Evolutionary conservation across 2,797 vertebrate species (phyloP).

Genomic region (Neosilurus hyrtlii): DNA sequence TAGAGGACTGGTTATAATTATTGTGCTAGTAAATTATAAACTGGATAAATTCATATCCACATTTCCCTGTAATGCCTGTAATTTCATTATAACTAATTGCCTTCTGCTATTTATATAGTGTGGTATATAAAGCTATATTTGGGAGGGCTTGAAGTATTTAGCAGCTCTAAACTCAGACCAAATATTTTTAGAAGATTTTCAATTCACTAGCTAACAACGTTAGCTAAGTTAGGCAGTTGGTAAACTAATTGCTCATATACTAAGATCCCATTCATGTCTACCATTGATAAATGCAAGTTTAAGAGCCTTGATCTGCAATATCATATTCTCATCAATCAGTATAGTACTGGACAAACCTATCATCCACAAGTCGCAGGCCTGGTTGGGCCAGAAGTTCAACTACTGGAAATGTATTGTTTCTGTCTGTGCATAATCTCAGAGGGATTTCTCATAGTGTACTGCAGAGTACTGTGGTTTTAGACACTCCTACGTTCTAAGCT

Average conservation of each 20-base stretch:
- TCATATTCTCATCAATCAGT: not conserved
- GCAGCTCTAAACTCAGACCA: not conserved
- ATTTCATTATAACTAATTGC: not conserved
- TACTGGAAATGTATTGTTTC: conserved; percentile 29
- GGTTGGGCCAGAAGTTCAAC: conserved; percentile 6
- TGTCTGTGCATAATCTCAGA: conserved; percentile 17
- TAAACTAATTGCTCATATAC: too few species aligned
- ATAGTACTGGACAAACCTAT: conserved; percentile 1
- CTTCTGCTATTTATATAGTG: not conserved
- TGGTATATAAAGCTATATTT: not conserved
- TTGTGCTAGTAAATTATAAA: not conserved
- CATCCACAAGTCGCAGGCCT: conserved; percentile 24
- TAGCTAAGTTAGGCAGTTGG: not conserved
- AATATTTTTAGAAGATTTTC: not conserved
- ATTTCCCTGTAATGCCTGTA: not conserved
- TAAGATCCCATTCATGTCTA: too few species aligned
- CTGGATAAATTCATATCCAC: not conserved
- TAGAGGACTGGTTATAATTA: not conserved
- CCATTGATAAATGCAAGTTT: too few species aligned
- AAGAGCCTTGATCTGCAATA: not conserved
- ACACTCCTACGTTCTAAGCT: not conserved
- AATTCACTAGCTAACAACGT: not conserved
- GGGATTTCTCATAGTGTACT: not conserved
- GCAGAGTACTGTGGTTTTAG: conserved; percentile 5
- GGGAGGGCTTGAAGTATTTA: not conserved